Percentiles rank a stretch among this genome's conserved stretches.
Conservation (phyloP, 2,797 vertebrate species). For the Otus scops region DNA sequence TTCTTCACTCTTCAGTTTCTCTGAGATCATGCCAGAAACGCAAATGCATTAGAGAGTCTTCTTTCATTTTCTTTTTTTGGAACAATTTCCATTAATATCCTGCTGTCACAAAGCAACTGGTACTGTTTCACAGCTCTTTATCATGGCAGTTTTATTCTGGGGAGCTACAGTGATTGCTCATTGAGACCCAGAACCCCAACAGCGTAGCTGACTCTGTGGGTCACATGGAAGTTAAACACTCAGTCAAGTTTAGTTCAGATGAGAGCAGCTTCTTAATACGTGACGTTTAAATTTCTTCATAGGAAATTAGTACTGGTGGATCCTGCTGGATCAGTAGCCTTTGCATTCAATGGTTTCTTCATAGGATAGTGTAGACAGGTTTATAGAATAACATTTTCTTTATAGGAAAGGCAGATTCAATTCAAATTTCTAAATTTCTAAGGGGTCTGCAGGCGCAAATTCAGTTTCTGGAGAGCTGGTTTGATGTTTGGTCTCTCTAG, state of each 20-base stretch:
- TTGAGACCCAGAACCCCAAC: background rate
- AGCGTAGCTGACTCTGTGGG: background rate
- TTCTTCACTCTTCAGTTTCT: background rate
- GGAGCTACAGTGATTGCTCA: background rate
- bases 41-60: background rate
- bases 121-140: constrained; percentile 10
- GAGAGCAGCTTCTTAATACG: background rate
- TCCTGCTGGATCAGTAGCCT: background rate
- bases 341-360: background rate
- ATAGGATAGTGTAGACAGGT: background rate
- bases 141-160: background rate
- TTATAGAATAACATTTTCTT: background rate
- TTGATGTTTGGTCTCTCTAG: background rate
- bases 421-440: background rate
- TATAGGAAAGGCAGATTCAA: background rate
- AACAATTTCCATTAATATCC: background rate
- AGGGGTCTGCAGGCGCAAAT: background rate
- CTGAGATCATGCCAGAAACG: background rate
- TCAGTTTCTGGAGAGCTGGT: background rate
- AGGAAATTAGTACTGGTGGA: background rate
- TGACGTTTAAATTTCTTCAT: background rate
- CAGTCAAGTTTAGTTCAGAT: background rate
- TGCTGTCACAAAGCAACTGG: constrained; percentile 9
- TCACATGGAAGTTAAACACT: background rate
- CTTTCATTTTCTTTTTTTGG: background rate